These are phyloP conservation scores for Hyposoter dolosus DNA, from an alignment of 2,888 invertebrate genomes.

Conservation along the genomic window DNA sequence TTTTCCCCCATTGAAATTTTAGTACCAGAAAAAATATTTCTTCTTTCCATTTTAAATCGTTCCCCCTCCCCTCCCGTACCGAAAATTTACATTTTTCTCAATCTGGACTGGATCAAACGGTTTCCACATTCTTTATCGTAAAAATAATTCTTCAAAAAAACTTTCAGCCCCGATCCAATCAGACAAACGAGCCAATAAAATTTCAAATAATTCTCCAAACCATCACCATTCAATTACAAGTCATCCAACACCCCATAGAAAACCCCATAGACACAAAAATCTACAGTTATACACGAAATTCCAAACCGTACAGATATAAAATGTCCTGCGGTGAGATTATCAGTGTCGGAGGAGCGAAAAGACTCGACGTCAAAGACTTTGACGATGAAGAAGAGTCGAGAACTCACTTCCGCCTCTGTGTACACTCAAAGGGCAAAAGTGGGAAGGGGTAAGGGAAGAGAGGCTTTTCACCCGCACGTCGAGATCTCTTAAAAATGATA, in stretches of 20 bases:
- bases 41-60: background rate
- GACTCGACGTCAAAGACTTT: slow-evolving; percentile 18
- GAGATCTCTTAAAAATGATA: slow-evolving; percentile 8
- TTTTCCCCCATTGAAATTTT: background rate
- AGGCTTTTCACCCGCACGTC: background rate
- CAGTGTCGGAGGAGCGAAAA: slow-evolving; percentile 48
- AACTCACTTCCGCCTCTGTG: slow-evolving; percentile 19
- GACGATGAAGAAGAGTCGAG: slow-evolving; percentile 2
- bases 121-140: background rate
- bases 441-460: background rate
- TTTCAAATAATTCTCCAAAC: background rate
- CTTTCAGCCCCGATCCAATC: background rate
- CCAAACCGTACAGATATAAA: background rate
- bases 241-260: background rate
- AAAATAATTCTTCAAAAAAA: background rate
- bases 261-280: slow-evolving; percentile 7
- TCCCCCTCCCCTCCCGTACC: background rate
- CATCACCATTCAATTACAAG: background rate
- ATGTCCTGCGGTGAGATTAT: slow-evolving; percentile 36
- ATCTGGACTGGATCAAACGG: background rate
- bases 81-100: background rate
- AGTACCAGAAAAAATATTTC: background rate
- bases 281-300: background rate
- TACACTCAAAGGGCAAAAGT: background rate
- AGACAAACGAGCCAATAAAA: background rate